A percentile compares a stretch with the other conserved stretches of the same genome.
Conservation (phyloP, 1,140 invertebrate species). For the Vanessa tameamea region DNA sequence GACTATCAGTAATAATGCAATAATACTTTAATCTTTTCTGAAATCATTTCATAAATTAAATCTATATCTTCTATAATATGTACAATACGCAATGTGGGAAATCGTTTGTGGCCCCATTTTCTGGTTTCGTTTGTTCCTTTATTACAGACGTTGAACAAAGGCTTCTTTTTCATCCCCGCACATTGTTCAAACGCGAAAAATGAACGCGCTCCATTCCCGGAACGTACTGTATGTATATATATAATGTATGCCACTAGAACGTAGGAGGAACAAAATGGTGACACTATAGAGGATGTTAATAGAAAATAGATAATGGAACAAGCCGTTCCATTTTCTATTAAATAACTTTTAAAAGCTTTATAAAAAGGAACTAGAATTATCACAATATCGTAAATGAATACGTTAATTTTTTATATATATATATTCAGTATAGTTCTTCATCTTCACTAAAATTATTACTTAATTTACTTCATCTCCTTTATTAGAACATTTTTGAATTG, state of each 20-base stretch:
- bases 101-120: conserved; percentile 29
- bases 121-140: conserved; percentile 33
- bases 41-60: not conserved
- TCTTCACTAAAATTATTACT: too few relatives aligned
- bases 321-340: not conserved
- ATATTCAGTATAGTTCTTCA: too few relatives aligned
- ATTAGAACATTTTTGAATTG: too few relatives aligned
- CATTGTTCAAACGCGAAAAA: conserved; percentile 30
- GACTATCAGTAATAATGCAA: too few relatives aligned
- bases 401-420: too few relatives aligned
- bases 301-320: conserved; percentile 3
- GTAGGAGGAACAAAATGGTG: not conserved
- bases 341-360: not conserved
- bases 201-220: conserved; percentile 22
- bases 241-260: conserved; percentile 7
- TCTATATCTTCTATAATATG: not conserved
- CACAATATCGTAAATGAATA: too few relatives aligned
- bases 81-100: conserved; percentile 18
- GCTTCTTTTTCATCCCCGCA: conserved; percentile 28
- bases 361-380: not conserved
- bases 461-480: too few relatives aligned
- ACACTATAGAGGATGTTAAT: not conserved
- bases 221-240: conserved; percentile 15
- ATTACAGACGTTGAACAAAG: conserved; percentile 30
- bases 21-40: too few relatives aligned